Evolutionary conservation across 2,113 vertebrate genomes (phyloP).

Genomic region (Dermatemys mawii): DNA sequence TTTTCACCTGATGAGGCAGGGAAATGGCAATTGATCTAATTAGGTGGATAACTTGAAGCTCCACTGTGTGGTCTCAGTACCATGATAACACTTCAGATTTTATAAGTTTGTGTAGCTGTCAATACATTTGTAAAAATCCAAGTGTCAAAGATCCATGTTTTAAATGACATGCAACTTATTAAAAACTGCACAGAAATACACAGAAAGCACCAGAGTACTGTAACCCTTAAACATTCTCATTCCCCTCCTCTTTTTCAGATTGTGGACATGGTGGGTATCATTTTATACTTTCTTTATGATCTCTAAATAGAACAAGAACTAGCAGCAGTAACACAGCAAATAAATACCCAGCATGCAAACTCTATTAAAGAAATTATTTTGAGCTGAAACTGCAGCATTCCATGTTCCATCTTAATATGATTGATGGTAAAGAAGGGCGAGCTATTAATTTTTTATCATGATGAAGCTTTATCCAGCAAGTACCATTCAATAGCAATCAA

Average conservation of each 20-base stretch:
- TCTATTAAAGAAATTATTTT: constrained; percentile 10
- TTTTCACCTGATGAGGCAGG: background rate
- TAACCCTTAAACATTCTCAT: background rate
- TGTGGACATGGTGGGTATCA: background rate
- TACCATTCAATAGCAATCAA: background rate
- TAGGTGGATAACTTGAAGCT: background rate
- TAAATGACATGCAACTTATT: background rate
- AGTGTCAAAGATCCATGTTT: background rate
- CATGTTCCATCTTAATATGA: background rate
- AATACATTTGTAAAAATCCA: background rate
- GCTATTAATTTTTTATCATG: constrained; percentile 9
- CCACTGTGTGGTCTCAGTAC: background rate
- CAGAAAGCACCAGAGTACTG: background rate
- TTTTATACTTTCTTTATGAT: background rate
- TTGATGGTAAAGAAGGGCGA: background rate
- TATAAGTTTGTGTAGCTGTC: background rate
- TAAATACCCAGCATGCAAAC: background rate
- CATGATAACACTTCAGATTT: background rate
- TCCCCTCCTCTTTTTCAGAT: background rate
- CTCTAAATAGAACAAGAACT: background rate
- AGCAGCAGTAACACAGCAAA: background rate
- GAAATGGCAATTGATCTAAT: background rate
- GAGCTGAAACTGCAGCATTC: background rate
- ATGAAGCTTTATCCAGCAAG: background rate
- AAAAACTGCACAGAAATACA: background rate